phyloP scores from a whole-genome alignment of 2,888 invertebrate genomes.

The Machimus rusticus region DNA sequence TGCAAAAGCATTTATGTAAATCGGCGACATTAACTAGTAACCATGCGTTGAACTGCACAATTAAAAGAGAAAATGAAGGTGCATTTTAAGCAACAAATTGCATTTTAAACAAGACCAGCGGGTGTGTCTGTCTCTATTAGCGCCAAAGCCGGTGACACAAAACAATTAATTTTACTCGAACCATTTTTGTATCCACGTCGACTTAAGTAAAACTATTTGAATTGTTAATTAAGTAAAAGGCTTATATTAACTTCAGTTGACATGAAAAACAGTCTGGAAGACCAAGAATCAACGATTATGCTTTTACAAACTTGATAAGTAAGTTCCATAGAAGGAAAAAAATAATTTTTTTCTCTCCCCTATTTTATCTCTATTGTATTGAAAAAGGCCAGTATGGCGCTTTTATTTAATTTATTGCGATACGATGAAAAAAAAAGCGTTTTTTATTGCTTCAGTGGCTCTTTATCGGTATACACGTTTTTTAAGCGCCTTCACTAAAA shows the following conservation, averaged over 20 bases:
- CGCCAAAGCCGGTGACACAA: background rate
- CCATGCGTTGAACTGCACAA: background rate
- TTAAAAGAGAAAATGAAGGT: background rate
- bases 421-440: background rate
- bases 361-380: background rate
- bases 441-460: background rate
- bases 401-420: constrained; percentile 6
- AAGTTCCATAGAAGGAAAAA: background rate
- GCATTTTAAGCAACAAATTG: background rate
- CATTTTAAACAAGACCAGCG: background rate
- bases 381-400: background rate
- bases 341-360: background rate
- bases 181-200: background rate
- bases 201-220: background rate
- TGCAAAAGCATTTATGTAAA: background rate
- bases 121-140: background rate
- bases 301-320: background rate
- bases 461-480: background rate
- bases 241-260: background rate
- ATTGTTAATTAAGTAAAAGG: constrained; percentile 30
- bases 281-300: background rate
- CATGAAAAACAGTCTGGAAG: background rate
- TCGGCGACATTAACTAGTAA: background rate
- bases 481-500: background rate
- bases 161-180: background rate